These are phyloP conservation scores for Zingel zingel DNA, from an alignment of 2,113 vertebrate genomes.

Conservation along the genomic window DNA sequence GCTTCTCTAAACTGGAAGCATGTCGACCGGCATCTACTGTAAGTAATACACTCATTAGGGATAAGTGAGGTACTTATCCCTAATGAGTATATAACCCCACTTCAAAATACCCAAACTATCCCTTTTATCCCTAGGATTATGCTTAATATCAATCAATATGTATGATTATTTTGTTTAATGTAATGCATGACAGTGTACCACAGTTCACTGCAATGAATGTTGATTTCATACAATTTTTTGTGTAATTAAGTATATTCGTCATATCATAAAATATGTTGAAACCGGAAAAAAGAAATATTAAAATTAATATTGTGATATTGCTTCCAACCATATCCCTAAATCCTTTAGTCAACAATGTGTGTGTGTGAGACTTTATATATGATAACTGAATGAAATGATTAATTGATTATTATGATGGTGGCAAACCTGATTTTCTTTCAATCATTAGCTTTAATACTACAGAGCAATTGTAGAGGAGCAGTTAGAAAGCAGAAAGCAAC, in stretches of 20 bases:
- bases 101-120: too few relatives aligned
- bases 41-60: too few relatives aligned
- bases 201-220: not conserved
- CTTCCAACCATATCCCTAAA: not conserved
- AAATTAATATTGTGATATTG: not conserved
- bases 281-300: not conserved
- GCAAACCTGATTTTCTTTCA: not conserved
- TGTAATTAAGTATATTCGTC: not conserved
- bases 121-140: too few relatives aligned
- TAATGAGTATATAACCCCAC: too few relatives aligned
- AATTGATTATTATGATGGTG: not conserved
- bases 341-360: not conserved
- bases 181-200: too few relatives aligned
- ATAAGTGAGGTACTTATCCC: too few relatives aligned
- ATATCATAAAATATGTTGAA: not conserved
- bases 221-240: not conserved
- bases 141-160: too few relatives aligned
- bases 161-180: too few relatives aligned
- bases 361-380: not conserved
- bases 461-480: not conserved
- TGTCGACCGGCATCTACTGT: too few relatives aligned
- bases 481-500: slow-evolving; percentile 22
- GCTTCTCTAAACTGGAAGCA: too few relatives aligned
- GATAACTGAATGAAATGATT: not conserved
- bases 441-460: not conserved